Percentiles rank a stretch among this genome's conserved stretches.
These are phyloP conservation scores for Pipistrellus kuhlii DNA, from an alignment of 2,797 vertebrate genomes.

Conservation along the genomic window DNA sequence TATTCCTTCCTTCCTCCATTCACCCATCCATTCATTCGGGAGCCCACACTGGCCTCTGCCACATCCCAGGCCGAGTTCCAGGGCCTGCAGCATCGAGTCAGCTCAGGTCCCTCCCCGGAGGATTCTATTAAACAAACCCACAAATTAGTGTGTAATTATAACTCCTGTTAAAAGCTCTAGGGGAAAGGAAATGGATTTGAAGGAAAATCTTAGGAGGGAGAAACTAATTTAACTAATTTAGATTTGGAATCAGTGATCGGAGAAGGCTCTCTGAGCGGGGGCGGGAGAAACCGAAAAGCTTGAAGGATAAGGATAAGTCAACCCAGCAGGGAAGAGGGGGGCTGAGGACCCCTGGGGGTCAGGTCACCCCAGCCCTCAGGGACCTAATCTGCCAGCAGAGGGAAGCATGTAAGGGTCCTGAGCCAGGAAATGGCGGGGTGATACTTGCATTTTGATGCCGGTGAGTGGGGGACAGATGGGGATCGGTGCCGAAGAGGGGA, in stretches of 20 bases:
- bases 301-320: not conserved
- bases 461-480: not conserved
- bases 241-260: not conserved
- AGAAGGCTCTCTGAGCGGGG: not conserved
- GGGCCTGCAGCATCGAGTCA: not conserved
- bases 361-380: not conserved
- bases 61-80: not conserved
- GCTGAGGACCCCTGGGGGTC: not conserved
- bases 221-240: conserved; percentile 58
- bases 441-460: not conserved
- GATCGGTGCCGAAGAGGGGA: not conserved
- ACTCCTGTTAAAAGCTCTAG: not conserved
- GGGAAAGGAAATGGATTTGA: conserved; percentile 52
- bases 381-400: not conserved
- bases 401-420: too few relatives aligned
- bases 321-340: not conserved
- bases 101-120: not conserved
- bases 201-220: conserved; percentile 43
- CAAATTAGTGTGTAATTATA: conserved; percentile 47
- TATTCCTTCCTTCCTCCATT: not conserved
- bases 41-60: not conserved
- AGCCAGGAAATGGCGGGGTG: rapidly evolving
- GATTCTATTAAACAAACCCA: conserved; percentile 41
- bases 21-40: not conserved
- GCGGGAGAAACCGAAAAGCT: not conserved